phyloP scores from a whole-genome alignment of 2,888 invertebrate species.

The Halocaridina rubra region DNA sequence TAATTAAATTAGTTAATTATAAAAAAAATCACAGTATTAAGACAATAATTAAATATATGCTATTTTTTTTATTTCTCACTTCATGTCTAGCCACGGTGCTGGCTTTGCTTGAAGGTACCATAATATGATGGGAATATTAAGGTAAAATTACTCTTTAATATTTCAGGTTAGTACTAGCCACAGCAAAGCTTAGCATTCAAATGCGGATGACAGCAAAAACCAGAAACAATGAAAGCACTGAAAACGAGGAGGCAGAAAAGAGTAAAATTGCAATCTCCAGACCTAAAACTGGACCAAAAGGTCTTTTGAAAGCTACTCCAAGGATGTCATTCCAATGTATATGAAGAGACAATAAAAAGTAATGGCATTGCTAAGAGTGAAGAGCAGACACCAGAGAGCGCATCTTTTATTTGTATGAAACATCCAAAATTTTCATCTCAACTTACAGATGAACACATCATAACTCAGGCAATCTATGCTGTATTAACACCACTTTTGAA shows the following conservation, averaged over 20 bases:
- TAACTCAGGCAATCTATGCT: slow-evolving; percentile 30
- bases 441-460: slow-evolving; percentile 11
- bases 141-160: not conserved
- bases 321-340: no score
- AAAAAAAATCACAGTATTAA: no score
- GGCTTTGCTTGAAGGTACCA: not conserved
- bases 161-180: slow-evolving; percentile 27
- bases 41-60: no score
- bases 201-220: not conserved
- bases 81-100: not conserved
- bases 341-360: no score
- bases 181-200: not conserved
- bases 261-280: no score
- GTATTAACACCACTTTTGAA: slow-evolving; percentile 26
- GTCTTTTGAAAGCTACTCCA: not conserved
- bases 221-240: not conserved
- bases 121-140: not conserved
- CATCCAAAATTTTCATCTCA: not conserved
- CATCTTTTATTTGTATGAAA: not conserved
- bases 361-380: no score
- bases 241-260: not conserved
- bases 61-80: not conserved
- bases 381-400: no score
- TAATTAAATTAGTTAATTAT: no score
- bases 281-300: no score